Evolutionary conservation across 1,140 invertebrate species (phyloP).

Genomic region (Dufourea novaeangliae): DNA sequence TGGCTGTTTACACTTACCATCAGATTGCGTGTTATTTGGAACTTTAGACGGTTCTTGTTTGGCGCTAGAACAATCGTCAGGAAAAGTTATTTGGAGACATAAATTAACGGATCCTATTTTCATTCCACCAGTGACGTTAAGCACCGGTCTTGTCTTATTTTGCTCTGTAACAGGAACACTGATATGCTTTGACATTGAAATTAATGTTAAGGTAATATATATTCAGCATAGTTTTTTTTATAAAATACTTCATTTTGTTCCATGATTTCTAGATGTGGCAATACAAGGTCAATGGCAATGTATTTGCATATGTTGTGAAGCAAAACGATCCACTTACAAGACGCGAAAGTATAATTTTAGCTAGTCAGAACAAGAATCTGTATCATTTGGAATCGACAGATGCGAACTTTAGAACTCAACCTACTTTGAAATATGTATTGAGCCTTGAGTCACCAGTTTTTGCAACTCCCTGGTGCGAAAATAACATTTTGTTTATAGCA

Average conservation of each 20-base stretch:
- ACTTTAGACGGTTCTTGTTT: slow-evolving; percentile 84
- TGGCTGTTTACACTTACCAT: slow-evolving; percentile 79
- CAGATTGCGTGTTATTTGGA: slow-evolving; percentile 80
- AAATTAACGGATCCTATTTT: slow-evolving; percentile 84
- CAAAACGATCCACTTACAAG: slow-evolving; percentile 64
- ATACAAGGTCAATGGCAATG: slow-evolving; percentile 80
- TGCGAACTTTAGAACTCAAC: slow-evolving; percentile 35
- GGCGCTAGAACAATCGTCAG: slow-evolving; percentile 77
- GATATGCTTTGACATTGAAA: slow-evolving; percentile 77
- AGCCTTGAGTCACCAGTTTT: slow-evolving; percentile 83
- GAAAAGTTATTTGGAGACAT: slow-evolving; percentile 81
- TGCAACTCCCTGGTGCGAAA: slow-evolving; percentile 83
- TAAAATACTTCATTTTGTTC: slow-evolving; percentile 43
- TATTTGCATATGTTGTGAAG: slow-evolving; percentile 85
- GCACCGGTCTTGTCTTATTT: slow-evolving; percentile 80
- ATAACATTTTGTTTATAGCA: slow-evolving; percentile 78
- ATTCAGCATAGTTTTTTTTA: slow-evolving; percentile 40
- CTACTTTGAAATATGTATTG: slow-evolving; percentile 77
- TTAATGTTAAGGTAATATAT: slow-evolving; percentile 76
- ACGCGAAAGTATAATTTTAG: slow-evolving; percentile 82
- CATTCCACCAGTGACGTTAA: slow-evolving; percentile 82
- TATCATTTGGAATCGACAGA: slow-evolving; percentile 80
- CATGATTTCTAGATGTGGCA: slow-evolving; percentile 84
- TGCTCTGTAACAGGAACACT: slow-evolving; percentile 84
- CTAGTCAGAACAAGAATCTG: slow-evolving; percentile 84